Evolutionary conservation across 1,140 invertebrate species (phyloP).

Genomic region (Maniola jurtina): DNA sequence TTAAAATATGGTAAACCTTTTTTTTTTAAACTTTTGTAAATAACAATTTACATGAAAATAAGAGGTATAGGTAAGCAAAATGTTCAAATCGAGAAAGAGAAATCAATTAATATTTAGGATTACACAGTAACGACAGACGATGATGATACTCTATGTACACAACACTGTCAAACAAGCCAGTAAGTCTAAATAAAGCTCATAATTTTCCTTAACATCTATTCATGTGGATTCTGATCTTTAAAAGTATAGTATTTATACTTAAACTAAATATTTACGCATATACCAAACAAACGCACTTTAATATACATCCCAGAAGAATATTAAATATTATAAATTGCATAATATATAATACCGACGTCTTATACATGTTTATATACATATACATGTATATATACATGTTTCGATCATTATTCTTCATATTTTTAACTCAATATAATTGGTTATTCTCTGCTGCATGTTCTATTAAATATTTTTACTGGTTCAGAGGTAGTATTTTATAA

Average conservation of each 20-base stretch:
- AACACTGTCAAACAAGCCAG: constrained; percentile 72
- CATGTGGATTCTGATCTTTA: constrained; percentile 42
- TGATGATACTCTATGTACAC: constrained; percentile 46
- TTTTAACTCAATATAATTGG: neutral
- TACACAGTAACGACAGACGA: constrained; percentile 26
- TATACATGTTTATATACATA: too few species aligned
- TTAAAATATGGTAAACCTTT: constrained; percentile 33
- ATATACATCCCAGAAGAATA: neutral
- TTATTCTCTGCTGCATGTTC: too few species aligned
- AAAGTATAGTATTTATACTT: neutral
- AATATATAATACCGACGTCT: neutral
- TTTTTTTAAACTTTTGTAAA: constrained; percentile 17
- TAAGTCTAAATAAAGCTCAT: constrained; percentile 77
- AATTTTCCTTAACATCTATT: constrained; percentile 74
- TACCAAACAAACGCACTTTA: constrained; percentile 4
- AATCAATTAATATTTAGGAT: constrained; percentile 22
- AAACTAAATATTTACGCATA: neutral
- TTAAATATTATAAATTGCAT: neutral
- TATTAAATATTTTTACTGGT: neutral
- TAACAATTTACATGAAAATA: constrained; percentile 21
- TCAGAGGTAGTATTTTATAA: neutral
- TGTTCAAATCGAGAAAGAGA: constrained; percentile 19
- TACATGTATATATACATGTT: too few species aligned
- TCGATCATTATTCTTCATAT: neutral
- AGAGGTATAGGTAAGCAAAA: constrained; percentile 6